These are phyloP conservation scores for Anagrus nilaparvatae DNA, from an alignment of 1,140 invertebrate species.

Conservation along the genomic window DNA sequence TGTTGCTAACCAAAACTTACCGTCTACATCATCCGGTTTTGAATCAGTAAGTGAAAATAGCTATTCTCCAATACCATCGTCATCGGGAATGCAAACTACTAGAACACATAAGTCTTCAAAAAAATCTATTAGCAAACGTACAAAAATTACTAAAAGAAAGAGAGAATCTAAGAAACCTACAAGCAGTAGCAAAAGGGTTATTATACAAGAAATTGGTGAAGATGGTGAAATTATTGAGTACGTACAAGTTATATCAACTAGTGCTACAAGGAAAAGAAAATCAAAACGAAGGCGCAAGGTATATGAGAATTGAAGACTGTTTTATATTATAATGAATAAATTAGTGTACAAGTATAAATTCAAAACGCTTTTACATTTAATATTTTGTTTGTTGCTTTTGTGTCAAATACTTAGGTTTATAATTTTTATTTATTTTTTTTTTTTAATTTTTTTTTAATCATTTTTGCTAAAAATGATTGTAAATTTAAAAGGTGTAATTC, in stretches of 20 bases:
- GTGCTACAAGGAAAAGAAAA: conserved; percentile 26
- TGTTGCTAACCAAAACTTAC: conserved; percentile 33
- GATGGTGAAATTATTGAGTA: conserved; percentile 33
- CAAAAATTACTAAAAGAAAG: too few species aligned
- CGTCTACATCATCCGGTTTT: conserved; percentile 44
- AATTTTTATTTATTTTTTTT: too few species aligned
- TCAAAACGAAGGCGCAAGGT: conserved; percentile 36
- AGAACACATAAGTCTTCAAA: too few species aligned
- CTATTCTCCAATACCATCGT: too few species aligned
- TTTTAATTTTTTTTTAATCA: too few species aligned
- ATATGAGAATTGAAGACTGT: conserved; percentile 9
- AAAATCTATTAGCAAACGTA: too few species aligned
- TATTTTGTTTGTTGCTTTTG: background rate
- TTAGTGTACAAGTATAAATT: background rate
- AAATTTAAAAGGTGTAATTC: too few species aligned
- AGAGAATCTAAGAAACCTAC: conserved; percentile 20
- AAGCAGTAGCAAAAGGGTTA: conserved; percentile 30
- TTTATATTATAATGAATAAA: background rate
- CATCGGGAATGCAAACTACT: too few species aligned
- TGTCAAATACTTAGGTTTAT: background rate
- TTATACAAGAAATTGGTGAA: conserved; percentile 33
- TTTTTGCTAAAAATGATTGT: too few species aligned
- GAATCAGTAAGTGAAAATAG: conserved; percentile 35
- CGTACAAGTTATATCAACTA: conserved; percentile 28
- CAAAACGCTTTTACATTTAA: background rate